Evolutionary conservation across 2,888 invertebrate species (phyloP).

Genomic region (Drosophila seclusa): DNA sequence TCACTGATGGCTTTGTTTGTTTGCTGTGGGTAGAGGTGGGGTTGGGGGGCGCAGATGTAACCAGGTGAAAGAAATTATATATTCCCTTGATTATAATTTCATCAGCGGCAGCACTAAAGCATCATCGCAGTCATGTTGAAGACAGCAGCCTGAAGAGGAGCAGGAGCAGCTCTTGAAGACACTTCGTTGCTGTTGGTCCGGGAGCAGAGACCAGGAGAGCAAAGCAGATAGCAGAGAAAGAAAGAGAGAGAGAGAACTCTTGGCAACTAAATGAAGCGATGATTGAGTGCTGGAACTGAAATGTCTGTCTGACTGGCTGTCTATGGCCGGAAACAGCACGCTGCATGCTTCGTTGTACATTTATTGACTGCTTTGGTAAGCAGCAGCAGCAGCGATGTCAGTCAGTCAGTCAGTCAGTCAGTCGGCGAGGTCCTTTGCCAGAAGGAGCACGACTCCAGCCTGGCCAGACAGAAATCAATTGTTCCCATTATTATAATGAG

Average conservation of each 20-base stretch:
- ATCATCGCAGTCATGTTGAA: slow-evolving; percentile 72
- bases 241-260: neutral
- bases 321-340: slow-evolving; percentile 59
- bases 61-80: slow-evolving; percentile 83
- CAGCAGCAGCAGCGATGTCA: slow-evolving; percentile 26
- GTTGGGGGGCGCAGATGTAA: slow-evolving; percentile 53
- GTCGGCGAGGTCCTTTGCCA: slow-evolving; percentile 20
- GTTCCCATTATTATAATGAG: slow-evolving; percentile 85
- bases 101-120: slow-evolving; percentile 81
- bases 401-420: slow-evolving; percentile 38
- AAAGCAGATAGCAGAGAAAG: neutral
- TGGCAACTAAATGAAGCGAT: slow-evolving; percentile 14
- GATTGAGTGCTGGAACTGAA: slow-evolving; percentile 23
- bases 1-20: slow-evolving; percentile 63
- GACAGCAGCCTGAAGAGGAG: slow-evolving; percentile 44
- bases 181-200: slow-evolving; percentile 60
- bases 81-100: slow-evolving; percentile 84
- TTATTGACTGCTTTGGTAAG: slow-evolving; percentile 66
- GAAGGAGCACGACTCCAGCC: slow-evolving; percentile 39
- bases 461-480: slow-evolving; percentile 83
- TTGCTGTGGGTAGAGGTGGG: slow-evolving; percentile 10
- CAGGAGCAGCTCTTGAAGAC: slow-evolving; percentile 14
- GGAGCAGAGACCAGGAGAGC: slow-evolving; percentile 7
- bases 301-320: slow-evolving; percentile 22
- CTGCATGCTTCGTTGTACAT: slow-evolving; percentile 60